phyloP scores from a whole-genome alignment of 2,888 invertebrate genomes.

The Troides helena region DNA sequence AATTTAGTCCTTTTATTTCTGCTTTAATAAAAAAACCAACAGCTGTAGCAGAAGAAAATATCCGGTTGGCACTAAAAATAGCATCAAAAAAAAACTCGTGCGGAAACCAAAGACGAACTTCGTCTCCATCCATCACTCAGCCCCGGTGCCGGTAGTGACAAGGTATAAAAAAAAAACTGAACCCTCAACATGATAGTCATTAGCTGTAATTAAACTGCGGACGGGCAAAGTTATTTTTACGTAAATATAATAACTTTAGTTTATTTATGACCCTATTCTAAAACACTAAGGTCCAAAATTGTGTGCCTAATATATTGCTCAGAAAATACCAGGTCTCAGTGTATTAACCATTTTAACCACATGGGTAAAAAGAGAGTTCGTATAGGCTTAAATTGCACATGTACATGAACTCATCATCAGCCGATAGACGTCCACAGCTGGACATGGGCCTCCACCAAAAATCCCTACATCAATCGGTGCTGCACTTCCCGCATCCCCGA shows the following conservation, averaged over 20 bases:
- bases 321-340: no score
- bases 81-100: constrained; percentile 28
- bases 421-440: no score
- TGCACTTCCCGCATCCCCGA: no score
- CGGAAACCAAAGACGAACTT: constrained; percentile 11
- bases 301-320: not conserved
- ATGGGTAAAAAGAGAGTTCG: no score
- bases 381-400: no score
- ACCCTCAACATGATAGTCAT: constrained; percentile 50
- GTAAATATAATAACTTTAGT: not conserved
- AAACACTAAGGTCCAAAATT: not conserved
- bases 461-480: no score
- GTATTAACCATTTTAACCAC: no score
- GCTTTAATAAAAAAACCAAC: no score
- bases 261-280: not conserved
- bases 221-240: constrained; percentile 15
- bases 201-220: constrained; percentile 53
- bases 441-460: no score
- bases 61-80: constrained; percentile 24
- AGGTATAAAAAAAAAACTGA: constrained; percentile 38
- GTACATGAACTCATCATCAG: no score
- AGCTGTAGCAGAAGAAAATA: not conserved
- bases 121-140: constrained; percentile 47
- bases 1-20: no score
- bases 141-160: constrained; percentile 33